Conservation (phyloP, 2,113 vertebrate species). For the Tetrax tetrax region DNA sequence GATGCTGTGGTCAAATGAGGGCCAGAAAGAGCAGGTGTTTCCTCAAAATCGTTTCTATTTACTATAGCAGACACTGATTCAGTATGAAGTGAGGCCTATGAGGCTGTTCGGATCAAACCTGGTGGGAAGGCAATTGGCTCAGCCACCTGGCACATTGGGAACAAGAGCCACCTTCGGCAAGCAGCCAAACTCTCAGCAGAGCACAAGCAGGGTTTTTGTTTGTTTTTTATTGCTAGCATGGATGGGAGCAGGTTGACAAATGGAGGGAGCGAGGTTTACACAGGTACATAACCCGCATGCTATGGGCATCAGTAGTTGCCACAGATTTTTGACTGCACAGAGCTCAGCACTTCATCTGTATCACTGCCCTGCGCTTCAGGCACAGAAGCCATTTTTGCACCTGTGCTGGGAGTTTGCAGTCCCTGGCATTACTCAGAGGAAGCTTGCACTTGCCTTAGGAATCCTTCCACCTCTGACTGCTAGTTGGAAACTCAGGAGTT, state of each 20-base stretch:
- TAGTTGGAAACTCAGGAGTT: neutral
- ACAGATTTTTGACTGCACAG: neutral
- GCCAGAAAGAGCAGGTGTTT: neutral
- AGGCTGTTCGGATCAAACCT: neutral
- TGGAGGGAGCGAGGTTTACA: neutral
- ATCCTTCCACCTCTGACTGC: neutral
- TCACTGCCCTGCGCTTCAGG: neutral
- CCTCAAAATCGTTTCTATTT: neutral
- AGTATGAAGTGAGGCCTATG: neutral
- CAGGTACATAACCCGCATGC: neutral
- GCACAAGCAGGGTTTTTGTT: neutral
- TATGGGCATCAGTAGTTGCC: neutral
- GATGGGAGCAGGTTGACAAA: neutral
- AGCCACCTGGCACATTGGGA: neutral
- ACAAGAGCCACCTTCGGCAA: neutral
- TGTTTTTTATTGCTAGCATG: neutral
- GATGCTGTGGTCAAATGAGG: neutral
- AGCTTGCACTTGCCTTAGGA: neutral
- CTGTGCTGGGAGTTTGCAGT: neutral
- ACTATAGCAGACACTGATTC: neutral
- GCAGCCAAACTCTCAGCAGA: neutral
- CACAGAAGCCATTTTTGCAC: neutral
- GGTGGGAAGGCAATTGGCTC: neutral
- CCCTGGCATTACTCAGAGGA: neutral
- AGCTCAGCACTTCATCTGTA: neutral